Conservation (phyloP, 2,888 invertebrate species). For the Sminthurinus aureus region DNA sequence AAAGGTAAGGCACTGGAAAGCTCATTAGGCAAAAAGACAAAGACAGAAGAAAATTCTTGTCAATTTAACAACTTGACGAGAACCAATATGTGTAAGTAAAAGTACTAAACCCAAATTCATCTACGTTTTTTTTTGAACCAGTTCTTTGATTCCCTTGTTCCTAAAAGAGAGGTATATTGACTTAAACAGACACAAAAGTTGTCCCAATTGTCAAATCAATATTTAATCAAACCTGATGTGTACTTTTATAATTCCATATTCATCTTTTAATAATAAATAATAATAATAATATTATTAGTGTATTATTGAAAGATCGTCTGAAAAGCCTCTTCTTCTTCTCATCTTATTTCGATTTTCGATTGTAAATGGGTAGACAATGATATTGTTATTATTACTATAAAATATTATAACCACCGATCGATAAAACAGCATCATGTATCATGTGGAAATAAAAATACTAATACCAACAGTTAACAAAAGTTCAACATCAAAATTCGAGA, state of each 20-base stretch:
- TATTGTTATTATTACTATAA: too few relatives aligned
- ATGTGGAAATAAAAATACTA: too few relatives aligned
- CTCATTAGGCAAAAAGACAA: neutral
- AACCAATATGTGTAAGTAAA: too few relatives aligned
- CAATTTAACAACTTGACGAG: conserved; percentile 15
- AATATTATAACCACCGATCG: too few relatives aligned
- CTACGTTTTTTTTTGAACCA: conserved; percentile 21
- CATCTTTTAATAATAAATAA: neutral
- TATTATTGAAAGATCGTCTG: neutral
- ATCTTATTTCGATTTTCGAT: too few relatives aligned
- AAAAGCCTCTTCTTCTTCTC: neutral
- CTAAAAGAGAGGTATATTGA: neutral
- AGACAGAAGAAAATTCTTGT: neutral
- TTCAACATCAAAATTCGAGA: too few relatives aligned
- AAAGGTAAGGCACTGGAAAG: neutral
- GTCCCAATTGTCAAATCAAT: neutral
- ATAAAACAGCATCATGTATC: too few relatives aligned
- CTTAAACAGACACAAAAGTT: neutral
- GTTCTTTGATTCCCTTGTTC: conserved; percentile 10
- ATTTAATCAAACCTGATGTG: neutral
- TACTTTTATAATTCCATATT: neutral
- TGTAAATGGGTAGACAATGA: too few relatives aligned
- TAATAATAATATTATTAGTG: neutral
- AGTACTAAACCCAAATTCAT: conserved; percentile 26
- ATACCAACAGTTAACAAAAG: too few relatives aligned